A percentile compares a stretch with the other conserved stretches of the same genome.
Conservation (phyloP, 2,797 vertebrate species). For the Sciurus carolinensis region DNA sequence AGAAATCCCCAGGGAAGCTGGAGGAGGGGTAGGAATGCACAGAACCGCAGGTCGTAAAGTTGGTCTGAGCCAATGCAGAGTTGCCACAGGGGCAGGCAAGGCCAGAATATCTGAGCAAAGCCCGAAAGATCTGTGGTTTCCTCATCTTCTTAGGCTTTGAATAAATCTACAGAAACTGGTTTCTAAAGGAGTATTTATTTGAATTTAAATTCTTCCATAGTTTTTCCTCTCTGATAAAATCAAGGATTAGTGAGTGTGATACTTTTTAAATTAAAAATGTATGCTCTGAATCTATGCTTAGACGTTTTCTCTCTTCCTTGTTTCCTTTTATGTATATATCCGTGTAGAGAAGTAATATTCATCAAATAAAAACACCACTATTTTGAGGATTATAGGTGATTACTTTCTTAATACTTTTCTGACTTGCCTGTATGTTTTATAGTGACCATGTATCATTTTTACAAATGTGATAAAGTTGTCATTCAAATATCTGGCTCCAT, state of each 20-base stretch:
- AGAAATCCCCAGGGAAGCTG: not conserved
- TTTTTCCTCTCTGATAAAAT: not conserved
- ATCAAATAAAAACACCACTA: not conserved
- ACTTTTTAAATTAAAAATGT: conserved; percentile 36
- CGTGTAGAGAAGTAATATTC: not conserved
- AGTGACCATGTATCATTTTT: conserved; percentile 49
- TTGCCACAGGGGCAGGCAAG: fast-evolving
- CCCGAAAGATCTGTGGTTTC: fast-evolving
- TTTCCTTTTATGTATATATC: not conserved
- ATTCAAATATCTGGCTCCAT: not conserved
- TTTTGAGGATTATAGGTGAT: not conserved
- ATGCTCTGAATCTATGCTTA: not conserved
- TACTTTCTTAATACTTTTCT: conserved; percentile 13
- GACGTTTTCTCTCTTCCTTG: not conserved
- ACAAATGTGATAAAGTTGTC: conserved; percentile 24
- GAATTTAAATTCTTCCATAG: not conserved
- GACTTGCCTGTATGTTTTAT: conserved; percentile 23
- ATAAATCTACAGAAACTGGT: not conserved
- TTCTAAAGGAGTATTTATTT: not conserved
- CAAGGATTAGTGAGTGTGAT: not conserved
- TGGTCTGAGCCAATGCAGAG: too few species aligned
- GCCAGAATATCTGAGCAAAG: fast-evolving
- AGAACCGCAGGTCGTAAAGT: not conserved
- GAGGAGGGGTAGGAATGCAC: fast-evolving
- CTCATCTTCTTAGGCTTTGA: not conserved